A percentile compares a stretch with the other conserved stretches of the same genome.
Conservation (phyloP, 2,113 vertebrate genomes). For the Phaetusa simplex region DNA sequence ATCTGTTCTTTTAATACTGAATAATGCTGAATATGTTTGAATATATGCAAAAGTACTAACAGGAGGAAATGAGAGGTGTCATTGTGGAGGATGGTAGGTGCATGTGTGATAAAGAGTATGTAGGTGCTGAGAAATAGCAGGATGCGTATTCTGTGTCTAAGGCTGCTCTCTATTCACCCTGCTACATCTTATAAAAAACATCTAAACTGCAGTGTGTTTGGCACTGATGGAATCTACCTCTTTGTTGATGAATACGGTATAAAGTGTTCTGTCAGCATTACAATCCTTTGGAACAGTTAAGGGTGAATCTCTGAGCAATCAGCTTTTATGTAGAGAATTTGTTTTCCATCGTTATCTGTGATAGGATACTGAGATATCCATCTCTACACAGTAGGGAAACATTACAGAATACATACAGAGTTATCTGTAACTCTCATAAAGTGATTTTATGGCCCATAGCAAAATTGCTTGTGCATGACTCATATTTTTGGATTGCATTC, state of each 20-base stretch:
- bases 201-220: conserved; percentile 24
- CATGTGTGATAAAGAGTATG: neutral
- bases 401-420: conserved; percentile 69
- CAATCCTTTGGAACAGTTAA: conserved; percentile 43
- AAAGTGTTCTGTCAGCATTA: conserved; percentile 19
- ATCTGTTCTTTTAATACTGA: neutral
- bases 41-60: neutral
- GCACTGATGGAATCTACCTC: conserved; percentile 37
- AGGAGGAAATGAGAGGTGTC: conserved; percentile 16
- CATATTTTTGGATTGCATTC: conserved; percentile 58
- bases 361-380: conserved; percentile 62
- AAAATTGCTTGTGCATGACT: conserved; percentile 72
- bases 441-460: conserved; percentile 72
- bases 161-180: conserved; percentile 6
- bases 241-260: conserved; percentile 11
- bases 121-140: conserved; percentile 21
- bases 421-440: conserved; percentile 70
- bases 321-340: conserved; percentile 70
- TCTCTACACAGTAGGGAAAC: conserved; percentile 70
- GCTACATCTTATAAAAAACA: neutral
- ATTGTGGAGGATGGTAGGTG: neutral
- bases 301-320: conserved; percentile 65
- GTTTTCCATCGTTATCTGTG: conserved; percentile 71
- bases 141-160: neutral
- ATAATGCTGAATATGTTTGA: neutral